Base-by-base conservation (phyloP, 1,140 invertebrate species). In the Harpegnathos saltator region DNA sequence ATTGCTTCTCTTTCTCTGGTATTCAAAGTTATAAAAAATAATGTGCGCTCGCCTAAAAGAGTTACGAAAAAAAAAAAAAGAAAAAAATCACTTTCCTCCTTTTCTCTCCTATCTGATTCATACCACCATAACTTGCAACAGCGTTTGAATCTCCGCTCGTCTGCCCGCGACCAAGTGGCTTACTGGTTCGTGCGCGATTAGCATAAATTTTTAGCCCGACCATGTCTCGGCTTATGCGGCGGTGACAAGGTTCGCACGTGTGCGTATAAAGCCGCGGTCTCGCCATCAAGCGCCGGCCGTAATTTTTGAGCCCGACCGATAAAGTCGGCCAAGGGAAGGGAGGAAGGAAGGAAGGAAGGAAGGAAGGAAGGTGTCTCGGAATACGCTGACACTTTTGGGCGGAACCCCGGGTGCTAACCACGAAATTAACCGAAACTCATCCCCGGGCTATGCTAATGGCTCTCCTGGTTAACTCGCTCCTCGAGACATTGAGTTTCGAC, bases 381-480 rank as follows among this genome's bases (percentile, higher is more conserved):
- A 83, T 77, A 66, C 71, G 71, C 61, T 62, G 77, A 24, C 48
- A 63, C 81, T 77, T 77, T 77, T 56, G 48, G 82, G 48, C 29
- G 65, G 19, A 19, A 7, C 66, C 29, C 14, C 33, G 50, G 65
- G 82, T 81, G 82, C 75, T 71, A 84, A 71, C 63, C 82, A 71
- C 75, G 65, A 75, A 84, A 84, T 84, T 84, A 84, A 80, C 82
- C 82, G 29, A 81, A 84, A 84, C 82, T 84, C 75, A 84, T 69
- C 82, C 75, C 33, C 44, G 14, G 56, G 82, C 75, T 84, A 84
- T 84, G 82, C 82, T 84, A 84, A 84, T 81, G 75, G 72, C 66
- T 69, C 33, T 52, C 44, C 65, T 71, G 44, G 74, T 81, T 84
- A 83, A 83, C 73, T 81, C 65, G 63, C 26, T 80, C 66, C 50